A percentile compares a stretch with the other conserved stretches of the same genome.
phyloP scores from a whole-genome alignment of 2,888 invertebrate species.

The Cataglyphis rosenhaueri region DNA sequence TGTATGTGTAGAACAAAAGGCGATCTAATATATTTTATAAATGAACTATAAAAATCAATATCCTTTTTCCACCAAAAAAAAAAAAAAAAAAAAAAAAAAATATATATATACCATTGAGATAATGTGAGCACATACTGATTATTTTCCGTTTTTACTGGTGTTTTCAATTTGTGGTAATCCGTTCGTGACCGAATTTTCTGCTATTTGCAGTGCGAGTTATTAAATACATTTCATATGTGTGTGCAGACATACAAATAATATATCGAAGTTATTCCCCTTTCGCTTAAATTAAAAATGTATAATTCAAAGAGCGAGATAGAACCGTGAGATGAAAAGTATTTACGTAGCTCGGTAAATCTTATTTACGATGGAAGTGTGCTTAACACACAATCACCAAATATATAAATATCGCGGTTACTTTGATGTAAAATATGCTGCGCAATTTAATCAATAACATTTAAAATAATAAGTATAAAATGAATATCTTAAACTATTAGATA shows the following conservation, averaged over 20 bases:
- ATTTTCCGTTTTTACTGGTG: slow-evolving; percentile 12
- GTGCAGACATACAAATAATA: slow-evolving; percentile 6
- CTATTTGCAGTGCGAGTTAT: slow-evolving; percentile 24
- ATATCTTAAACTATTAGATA: background rate
- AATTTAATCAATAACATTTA: background rate
- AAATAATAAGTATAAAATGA: background rate
- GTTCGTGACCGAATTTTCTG: slow-evolving; percentile 14
- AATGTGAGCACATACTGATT: background rate
- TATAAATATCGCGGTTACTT: slow-evolving; percentile 20
- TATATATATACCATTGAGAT: background rate
- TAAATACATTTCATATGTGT: slow-evolving; percentile 5
- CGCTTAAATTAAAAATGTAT: slow-evolving; percentile 28
- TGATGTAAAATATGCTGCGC: background rate
- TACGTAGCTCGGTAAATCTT: slow-evolving; percentile 25
- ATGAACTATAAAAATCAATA: slow-evolving; percentile 2
- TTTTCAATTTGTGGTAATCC: slow-evolving; percentile 50
- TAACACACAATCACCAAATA: slow-evolving; percentile 15
- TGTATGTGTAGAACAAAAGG: background rate
- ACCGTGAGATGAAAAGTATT: slow-evolving; percentile 12
- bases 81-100: background rate
- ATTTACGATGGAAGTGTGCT: background rate
- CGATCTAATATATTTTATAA: background rate
- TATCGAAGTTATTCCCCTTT: slow-evolving; percentile 39
- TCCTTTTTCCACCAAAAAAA: background rate
- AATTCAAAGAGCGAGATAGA: slow-evolving; percentile 12